Evolutionary conservation across 1,140 invertebrate genomes (phyloP), one percentile per base, ranked within the genome.

Genomic region (Polypedilum vanderplanki): DNA sequence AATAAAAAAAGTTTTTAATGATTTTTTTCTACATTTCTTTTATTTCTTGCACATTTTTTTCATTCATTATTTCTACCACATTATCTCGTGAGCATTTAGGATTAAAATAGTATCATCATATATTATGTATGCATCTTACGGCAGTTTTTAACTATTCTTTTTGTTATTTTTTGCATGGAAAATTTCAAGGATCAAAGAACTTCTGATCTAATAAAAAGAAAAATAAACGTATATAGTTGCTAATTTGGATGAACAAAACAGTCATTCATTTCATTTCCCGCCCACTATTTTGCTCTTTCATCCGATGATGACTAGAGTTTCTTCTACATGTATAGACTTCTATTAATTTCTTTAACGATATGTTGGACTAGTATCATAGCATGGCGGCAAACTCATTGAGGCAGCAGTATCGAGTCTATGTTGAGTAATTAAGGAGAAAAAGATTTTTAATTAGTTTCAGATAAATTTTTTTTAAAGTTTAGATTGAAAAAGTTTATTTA

Each of bases 351-450:
- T 57, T n/a, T 57, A 57, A 57, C 46, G 46, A 57, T 57, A 57
- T 57, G 46, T 57, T 57, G 46, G 46, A 57, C 46, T 57, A 57
- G 46, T 70, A 22, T 70, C 65, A 70, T 70, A 70, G 18, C 65
- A 70, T 7, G 81, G 81, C 12, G 81, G 81, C 74, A 83, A 75
- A 73, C 81, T 83, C 81, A 83, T 81, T 24, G 81, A 82, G 41
- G 82, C 81, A 1, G 81, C 81, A 10, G 79, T 81, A 73, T 83
- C 81, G 74, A 83, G 78, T 17, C 81, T 83, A 5, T 33, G 40
- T 22, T 74, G 41, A 22, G 18, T 1, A 79, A 77, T 40, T 75
- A 75, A 67, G 73, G 40, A 20, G 20, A 41, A 75, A 18, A 75
- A 75, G 8, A 70, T 3, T 70, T 33, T 75, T 75, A 40, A 20